A percentile compares a stretch with the other conserved stretches of the same genome.
Conservation (phyloP, 2,888 invertebrate species). For the Eutolmus rufibarbis region DNA sequence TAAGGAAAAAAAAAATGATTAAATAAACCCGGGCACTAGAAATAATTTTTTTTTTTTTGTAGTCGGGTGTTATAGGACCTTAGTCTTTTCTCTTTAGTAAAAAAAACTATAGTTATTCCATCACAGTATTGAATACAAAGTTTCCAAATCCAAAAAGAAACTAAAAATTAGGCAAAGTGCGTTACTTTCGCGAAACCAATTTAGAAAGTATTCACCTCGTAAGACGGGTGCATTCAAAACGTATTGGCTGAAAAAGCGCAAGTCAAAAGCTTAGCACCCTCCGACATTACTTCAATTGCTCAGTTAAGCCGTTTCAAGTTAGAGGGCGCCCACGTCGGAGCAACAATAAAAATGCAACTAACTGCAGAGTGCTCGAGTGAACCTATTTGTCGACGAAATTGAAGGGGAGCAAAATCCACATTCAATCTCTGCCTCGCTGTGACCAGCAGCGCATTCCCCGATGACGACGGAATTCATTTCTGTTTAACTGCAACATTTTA, state of each 20-base stretch:
- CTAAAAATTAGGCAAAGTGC: not conserved
- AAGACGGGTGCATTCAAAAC: not conserved
- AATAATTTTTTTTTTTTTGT: no score
- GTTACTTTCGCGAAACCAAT: not conserved
- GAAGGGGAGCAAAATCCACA: not conserved
- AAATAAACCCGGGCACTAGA: no score
- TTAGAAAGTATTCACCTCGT: not conserved
- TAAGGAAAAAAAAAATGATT: no score
- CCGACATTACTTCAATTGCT: not conserved
- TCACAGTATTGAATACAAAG: no score
- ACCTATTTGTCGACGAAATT: not conserved
- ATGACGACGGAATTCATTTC: not conserved
- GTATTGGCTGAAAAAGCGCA: not conserved
- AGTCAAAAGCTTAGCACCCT: not conserved
- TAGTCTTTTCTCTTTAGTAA: no score
- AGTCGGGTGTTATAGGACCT: no score
- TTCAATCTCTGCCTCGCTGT: not conserved
- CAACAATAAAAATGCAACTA: not conserved
- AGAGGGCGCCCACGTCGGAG: not conserved
- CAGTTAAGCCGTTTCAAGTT: not conserved
- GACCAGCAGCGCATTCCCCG: not conserved
- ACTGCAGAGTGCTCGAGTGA: not conserved
- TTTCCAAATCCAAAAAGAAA: no score
- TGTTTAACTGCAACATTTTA: constrained; percentile 18
- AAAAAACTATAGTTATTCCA: no score